Percentiles rank a stretch among this genome's conserved stretches.
Conservation (phyloP, 2,113 vertebrate genomes). For the Osmerus eperlanus region DNA sequence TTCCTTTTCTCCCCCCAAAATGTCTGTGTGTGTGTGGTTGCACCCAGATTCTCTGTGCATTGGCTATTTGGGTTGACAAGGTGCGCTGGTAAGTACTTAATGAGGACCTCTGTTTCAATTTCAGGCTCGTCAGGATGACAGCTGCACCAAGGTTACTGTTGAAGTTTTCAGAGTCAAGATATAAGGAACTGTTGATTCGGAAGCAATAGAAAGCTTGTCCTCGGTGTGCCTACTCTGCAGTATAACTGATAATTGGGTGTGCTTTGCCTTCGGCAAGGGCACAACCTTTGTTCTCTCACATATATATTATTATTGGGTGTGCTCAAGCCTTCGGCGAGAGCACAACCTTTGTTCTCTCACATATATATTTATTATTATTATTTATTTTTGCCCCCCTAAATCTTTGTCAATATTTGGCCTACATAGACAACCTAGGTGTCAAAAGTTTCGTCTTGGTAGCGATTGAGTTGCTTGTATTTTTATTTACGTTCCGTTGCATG, state of each 20-base stretch:
- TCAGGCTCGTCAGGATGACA: slow-evolving; percentile 14
- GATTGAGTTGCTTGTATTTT: too few relatives aligned
- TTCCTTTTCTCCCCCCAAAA: not conserved
- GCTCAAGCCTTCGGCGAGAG: too few relatives aligned
- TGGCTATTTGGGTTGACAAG: slow-evolving; percentile 9
- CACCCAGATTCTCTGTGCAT: slow-evolving; percentile 17
- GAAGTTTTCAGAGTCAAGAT: not conserved
- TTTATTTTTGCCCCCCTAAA: too few relatives aligned
- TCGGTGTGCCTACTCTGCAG: not conserved
- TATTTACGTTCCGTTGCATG: too few relatives aligned
- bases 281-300: too few relatives aligned
- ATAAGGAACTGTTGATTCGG: not conserved
- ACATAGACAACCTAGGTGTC: too few relatives aligned
- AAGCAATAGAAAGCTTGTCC: not conserved
- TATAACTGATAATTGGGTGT: not conserved
- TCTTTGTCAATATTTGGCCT: too few relatives aligned
- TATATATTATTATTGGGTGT: too few relatives aligned
- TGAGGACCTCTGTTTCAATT: slow-evolving; percentile 21
- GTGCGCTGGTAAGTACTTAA: slow-evolving; percentile 11
- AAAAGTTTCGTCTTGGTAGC: too few relatives aligned
- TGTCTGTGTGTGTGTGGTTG: not conserved
- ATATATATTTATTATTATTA: too few relatives aligned
- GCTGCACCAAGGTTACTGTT: slow-evolving; percentile 24
- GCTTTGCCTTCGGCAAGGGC: too few relatives aligned
- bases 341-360: too few relatives aligned